These are phyloP conservation scores for Electrophaes corylata DNA, from an alignment of 2,888 invertebrate genomes.

Conservation along the genomic window DNA sequence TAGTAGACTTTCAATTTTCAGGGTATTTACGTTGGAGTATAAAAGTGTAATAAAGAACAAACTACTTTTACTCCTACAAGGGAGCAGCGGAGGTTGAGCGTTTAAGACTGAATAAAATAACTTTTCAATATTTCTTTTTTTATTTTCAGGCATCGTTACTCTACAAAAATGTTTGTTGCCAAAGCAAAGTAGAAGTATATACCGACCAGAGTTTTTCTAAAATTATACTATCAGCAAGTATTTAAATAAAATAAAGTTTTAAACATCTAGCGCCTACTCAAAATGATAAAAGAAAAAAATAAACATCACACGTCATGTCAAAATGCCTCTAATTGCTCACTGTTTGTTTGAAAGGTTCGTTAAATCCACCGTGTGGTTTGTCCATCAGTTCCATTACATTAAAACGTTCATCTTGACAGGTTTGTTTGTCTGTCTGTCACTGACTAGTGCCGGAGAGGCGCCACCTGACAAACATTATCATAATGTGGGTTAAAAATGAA, in stretches of 20 bases:
- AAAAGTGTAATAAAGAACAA: no score
- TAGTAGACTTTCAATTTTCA: no score
- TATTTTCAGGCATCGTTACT: no score
- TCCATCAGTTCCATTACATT: slow-evolving; percentile 54
- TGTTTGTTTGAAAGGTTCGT: slow-evolving; percentile 25
- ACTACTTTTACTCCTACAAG: no score
- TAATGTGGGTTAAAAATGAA: slow-evolving; percentile 23
- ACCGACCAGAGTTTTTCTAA: no score
- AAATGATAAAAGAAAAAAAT: slow-evolving; percentile 13
- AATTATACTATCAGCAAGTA: not conserved
- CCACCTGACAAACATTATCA: slow-evolving; percentile 45
- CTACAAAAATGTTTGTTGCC: no score
- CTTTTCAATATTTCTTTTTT: no score
- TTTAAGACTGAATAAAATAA: no score
- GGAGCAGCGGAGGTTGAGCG: no score
- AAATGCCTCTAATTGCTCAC: slow-evolving; percentile 15
- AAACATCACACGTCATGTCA: slow-evolving; percentile 5
- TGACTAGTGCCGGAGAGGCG: slow-evolving; percentile 40
- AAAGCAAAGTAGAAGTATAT: no score
- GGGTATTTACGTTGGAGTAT: no score
- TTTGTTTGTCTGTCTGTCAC: slow-evolving; percentile 52
- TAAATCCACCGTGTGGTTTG: slow-evolving; percentile 34
- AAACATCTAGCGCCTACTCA: not conserved
- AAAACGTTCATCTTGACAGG: slow-evolving; percentile 49
- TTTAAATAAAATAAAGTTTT: not conserved